Conservation (phyloP, 2,888 invertebrate species). For the Leptinotarsa haldemani region DNA sequence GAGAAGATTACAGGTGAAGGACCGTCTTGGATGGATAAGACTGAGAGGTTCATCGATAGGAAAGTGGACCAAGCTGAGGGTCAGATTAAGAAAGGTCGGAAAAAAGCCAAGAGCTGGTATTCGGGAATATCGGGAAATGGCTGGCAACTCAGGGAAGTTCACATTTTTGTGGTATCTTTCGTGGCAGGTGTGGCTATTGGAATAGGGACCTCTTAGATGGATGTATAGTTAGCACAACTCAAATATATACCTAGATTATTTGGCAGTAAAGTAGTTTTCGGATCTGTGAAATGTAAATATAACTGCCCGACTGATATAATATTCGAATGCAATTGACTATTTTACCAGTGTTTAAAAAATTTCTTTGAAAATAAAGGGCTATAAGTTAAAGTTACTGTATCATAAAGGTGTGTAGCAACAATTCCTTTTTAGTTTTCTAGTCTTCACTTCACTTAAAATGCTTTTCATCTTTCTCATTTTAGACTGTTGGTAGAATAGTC, state of each 20-base stretch:
- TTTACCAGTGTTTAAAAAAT: not conserved
- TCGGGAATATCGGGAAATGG: slow-evolving; percentile 75
- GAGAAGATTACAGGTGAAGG: slow-evolving; percentile 18
- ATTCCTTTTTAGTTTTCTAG: too few relatives aligned
- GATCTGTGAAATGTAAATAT: not conserved
- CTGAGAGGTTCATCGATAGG: slow-evolving; percentile 84
- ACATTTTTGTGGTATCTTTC: slow-evolving; percentile 84
- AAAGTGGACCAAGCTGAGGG: slow-evolving; percentile 85
- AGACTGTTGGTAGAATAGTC: not conserved
- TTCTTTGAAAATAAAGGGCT: not conserved
- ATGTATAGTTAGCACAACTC: not conserved
- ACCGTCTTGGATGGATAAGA: slow-evolving; percentile 60
- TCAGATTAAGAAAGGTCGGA: slow-evolving; percentile 76
- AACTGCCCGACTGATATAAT: not conserved
- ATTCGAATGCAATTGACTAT: slow-evolving; percentile 5
- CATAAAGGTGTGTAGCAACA: too few relatives aligned
- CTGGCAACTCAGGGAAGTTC: slow-evolving; percentile 79
- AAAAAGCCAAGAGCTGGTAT: slow-evolving; percentile 82
- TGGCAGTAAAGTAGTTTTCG: not conserved
- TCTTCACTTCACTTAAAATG: not conserved
- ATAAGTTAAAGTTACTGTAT: not conserved
- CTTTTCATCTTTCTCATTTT: not conserved
- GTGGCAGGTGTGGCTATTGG: slow-evolving; percentile 83
- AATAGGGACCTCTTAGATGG: slow-evolving; percentile 62
- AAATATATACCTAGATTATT: not conserved